phyloP scores from a whole-genome alignment of 1,140 invertebrate species.

The Nebria ingens region DNA sequence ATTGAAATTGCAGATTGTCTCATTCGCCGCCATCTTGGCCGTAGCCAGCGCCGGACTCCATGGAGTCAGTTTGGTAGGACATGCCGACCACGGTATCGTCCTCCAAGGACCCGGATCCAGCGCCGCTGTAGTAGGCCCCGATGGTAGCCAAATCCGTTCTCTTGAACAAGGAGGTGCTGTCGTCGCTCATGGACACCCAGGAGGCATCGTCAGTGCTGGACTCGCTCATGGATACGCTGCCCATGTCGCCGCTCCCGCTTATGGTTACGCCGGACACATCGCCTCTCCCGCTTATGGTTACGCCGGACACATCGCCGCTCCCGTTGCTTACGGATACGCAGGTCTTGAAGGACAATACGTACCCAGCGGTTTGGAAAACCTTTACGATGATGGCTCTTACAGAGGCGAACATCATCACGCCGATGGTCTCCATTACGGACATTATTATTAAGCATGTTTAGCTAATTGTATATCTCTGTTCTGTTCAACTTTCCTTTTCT shows the following conservation, averaged over 20 bases:
- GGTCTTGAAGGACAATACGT: slow-evolving; percentile 20
- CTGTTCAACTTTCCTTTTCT: neutral
- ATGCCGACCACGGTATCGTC: slow-evolving; percentile 17
- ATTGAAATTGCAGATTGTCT: slow-evolving; percentile 13
- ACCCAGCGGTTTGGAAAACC: slow-evolving; percentile 18
- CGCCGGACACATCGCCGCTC: neutral
- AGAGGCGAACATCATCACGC: slow-evolving; percentile 15
- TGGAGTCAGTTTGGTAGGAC: slow-evolving; percentile 1
- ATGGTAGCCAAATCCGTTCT: slow-evolving; percentile 22
- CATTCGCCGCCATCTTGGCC: slow-evolving; percentile 19
- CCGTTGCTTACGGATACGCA: neutral
- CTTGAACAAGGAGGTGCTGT: slow-evolving; percentile 22
- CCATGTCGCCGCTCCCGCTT: neutral
- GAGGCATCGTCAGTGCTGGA: slow-evolving; percentile 16
- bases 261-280: neutral
- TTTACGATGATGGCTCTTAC: slow-evolving; percentile 24
- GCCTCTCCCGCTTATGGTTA: neutral
- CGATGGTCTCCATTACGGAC: neutral
- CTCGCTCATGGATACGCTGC: slow-evolving; percentile 12
- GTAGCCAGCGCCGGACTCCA: slow-evolving; percentile 17
- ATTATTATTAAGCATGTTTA: neutral
- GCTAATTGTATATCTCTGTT: neutral
- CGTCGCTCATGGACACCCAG: slow-evolving; percentile 16
- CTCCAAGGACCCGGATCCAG: slow-evolving; percentile 22
- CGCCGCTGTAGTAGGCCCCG: slow-evolving; percentile 20